Base-by-base conservation (phyloP, 1,140 invertebrate genomes). In the Subanguina moxae region DNA sequence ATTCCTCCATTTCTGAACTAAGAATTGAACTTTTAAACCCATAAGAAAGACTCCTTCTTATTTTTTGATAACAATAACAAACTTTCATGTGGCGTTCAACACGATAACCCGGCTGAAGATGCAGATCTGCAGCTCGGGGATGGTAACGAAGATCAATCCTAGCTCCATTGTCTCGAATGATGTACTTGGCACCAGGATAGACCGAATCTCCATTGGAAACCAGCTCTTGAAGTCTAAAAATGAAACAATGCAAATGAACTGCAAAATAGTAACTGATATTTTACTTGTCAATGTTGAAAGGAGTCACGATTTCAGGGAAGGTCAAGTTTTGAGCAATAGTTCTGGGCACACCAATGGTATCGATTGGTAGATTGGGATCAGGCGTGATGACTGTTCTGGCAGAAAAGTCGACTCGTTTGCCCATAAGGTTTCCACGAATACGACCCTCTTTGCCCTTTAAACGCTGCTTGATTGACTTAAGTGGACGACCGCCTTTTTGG, bases 181-280 rank as follows among this genome's bases (percentile, higher is more conserved):
- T 97, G 80, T 98, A 99, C 82, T 99, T 99, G 5, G 96, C 96
- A 13, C 96, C 94, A 25, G 96, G 96, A 85, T 99, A 99, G 80
- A 97, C 93, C 21, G 92, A 93, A 82, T 97, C 94, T 30, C 96
- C 96, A 76, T 94, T 86, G 21, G 90, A 87, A 0, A 99, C 96
- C 17, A 99, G 85, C 80, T 97, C 93, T 80, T 94, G 90, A 91
- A 99, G 94, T 82, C 91, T 92, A 77, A 48, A 83, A 73, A 46
- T 28, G 11, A 52, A 52, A 52, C 17, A 25, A 23, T n/a, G 57
- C 9, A 43, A 59, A n/a, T 74, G 28, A 28, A n/a, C n/a, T n/a
- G n/a, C 5, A 5, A 32, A 21, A n/a, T n/a, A n/a, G n/a, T 15
- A 70, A 72, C 23, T 7, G 43, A 43, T n/a, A 70, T 5, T 1